Base-by-base conservation (phyloP, 2,888 invertebrate species). In the Agrotis segetum region DNA sequence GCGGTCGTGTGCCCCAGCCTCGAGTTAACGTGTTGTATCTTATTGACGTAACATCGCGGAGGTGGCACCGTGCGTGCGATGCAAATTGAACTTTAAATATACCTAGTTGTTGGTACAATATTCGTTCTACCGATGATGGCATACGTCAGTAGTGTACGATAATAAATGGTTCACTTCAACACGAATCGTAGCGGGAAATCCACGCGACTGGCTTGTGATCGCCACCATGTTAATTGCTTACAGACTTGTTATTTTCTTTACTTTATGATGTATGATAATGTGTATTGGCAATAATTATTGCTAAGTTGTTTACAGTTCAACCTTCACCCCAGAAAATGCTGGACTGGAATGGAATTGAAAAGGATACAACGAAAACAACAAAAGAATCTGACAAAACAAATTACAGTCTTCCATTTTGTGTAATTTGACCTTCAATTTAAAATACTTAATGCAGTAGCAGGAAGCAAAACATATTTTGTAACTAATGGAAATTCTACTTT, bases 81-180 rank as follows among this genome's bases (percentile, higher is more conserved):
- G 87, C 74, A 94, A 94, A 92, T 86, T 94, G 90, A 88, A 92
- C 95, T 92, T 91, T 94, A 94, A 88, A 82, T 68, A 81, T 76
- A 77, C 70, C 71, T 71, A 5, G 52, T 81, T 80, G 87, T 90
- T 88, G 89, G 90, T 88, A 86, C 87, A 91, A 87, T 89, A 90
- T 90, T 71, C 71, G 80, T 87, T 85, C 85, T 80, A 79, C 72
- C 59, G 74, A 87, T 86, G 84, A 85, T 86, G 84, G 86, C 87
- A 89, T 91, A 94, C 94, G 95, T 95, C 95, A 95, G 92, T 91
- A 89, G 88, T 89, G 89, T 89, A 93, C 91, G 93, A 95, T 95
- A 93, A 93, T 95, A 95, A 95, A 95, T 96, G 93, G 95, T 95
- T 94, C 94, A 93, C 91, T 92, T 92, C 89, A 92, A 94, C 93